phyloP scores from a whole-genome alignment of 2,113 vertebrate genomes.

The Bostrychus sinensis region DNA sequence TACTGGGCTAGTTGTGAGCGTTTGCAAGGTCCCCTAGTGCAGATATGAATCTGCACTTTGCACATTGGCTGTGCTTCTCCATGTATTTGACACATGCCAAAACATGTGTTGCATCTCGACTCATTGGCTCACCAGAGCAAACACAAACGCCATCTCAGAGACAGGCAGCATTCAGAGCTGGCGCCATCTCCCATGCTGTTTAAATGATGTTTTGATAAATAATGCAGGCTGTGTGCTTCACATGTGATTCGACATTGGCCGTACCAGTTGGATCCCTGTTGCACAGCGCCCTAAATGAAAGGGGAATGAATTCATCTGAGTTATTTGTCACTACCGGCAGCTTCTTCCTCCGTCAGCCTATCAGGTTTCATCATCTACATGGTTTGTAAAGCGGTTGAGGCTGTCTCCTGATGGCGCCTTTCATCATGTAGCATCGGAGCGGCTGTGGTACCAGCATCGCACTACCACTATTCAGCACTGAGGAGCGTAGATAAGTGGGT shows the following conservation, averaged over 20 bases:
- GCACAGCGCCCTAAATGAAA: slow-evolving; percentile 33
- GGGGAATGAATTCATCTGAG: slow-evolving; percentile 60
- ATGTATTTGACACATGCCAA: slow-evolving; percentile 8
- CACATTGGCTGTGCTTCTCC: neutral
- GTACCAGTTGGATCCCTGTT: slow-evolving; percentile 40
- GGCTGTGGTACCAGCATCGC: slow-evolving; percentile 38
- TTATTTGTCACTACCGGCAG: slow-evolving; percentile 55
- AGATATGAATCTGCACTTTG: neutral
- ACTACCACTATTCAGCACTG: slow-evolving; percentile 45
- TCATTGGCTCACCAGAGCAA: slow-evolving; percentile 10
- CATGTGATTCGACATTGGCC: slow-evolving; percentile 58
- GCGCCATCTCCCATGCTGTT: slow-evolving; percentile 44
- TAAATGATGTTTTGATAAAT: slow-evolving; percentile 71
- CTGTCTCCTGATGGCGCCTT: slow-evolving; percentile 45
- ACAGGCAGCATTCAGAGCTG: slow-evolving; percentile 18
- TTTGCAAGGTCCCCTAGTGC: neutral
- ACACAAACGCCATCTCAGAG: slow-evolving; percentile 13
- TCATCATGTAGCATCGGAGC: slow-evolving; percentile 53
- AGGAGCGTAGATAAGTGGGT: slow-evolving; percentile 50
- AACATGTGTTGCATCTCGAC: slow-evolving; percentile 12
- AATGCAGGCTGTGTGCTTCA: slow-evolving; percentile 59
- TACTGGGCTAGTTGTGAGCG: slow-evolving; percentile 8
- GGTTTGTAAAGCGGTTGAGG: slow-evolving; percentile 62
- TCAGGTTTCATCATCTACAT: slow-evolving; percentile 60
- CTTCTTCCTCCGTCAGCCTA: slow-evolving; percentile 59